These are phyloP conservation scores for Rhaphigaster nebulosa DNA, from an alignment of 2,888 invertebrate species.

Conservation along the genomic window DNA sequence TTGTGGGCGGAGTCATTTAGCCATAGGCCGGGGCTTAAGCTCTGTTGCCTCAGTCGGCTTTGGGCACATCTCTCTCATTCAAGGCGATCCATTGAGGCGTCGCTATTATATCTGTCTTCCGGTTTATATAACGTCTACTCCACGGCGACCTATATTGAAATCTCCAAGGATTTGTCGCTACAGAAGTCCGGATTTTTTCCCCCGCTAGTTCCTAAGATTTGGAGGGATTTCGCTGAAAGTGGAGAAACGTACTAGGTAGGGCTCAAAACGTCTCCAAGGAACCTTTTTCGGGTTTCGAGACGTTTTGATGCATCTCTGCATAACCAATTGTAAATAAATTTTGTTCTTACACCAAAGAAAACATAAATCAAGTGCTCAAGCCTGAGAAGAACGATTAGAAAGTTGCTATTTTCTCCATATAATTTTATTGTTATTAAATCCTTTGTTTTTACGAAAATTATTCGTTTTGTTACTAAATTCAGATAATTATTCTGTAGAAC, in stretches of 20 bases:
- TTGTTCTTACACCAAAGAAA: too few relatives aligned
- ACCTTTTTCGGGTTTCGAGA: background rate
- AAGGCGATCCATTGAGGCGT: slow-evolving; percentile 51
- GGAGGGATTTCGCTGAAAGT: background rate
- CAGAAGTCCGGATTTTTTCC: slow-evolving; percentile 10
- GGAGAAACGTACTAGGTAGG: background rate
- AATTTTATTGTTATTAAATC: too few relatives aligned
- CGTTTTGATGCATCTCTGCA: too few relatives aligned
- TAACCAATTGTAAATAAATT: too few relatives aligned
- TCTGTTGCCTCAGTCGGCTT: slow-evolving; percentile 34
- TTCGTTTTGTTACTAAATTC: too few relatives aligned
- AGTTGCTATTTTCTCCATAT: too few relatives aligned
- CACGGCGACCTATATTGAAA: slow-evolving; percentile 53
- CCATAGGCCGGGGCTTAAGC: slow-evolving; percentile 41
- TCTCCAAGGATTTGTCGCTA: background rate
- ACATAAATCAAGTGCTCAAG: too few relatives aligned
- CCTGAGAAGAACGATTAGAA: too few relatives aligned
- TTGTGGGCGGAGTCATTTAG: slow-evolving; percentile 58
- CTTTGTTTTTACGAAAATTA: too few relatives aligned
- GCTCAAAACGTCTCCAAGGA: background rate
- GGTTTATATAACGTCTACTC: slow-evolving; percentile 53
- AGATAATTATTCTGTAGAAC: too few relatives aligned
- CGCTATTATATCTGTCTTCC: slow-evolving; percentile 56
- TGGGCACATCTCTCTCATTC: slow-evolving; percentile 55
- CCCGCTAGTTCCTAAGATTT: background rate